Conservation (phyloP, 1,140 invertebrate genomes). For the Tribolium madens region DNA sequence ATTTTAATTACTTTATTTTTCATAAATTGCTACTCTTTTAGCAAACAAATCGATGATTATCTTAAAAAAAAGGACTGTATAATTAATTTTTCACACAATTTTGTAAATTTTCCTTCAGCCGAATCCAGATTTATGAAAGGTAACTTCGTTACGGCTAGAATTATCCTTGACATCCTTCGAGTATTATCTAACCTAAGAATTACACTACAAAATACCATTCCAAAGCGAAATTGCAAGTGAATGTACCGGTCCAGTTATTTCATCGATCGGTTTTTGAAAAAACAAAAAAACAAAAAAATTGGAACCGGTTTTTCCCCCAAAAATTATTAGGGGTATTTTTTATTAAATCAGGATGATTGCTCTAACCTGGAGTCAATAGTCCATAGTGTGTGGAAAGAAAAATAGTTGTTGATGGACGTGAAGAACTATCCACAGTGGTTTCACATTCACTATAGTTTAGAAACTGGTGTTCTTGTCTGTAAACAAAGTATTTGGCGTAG, state of each 20-base stretch:
- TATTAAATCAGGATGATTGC: not conserved
- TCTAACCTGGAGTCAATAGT: conserved; percentile 5
- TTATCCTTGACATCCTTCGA: conserved; percentile 22
- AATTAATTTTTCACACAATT: too few species aligned
- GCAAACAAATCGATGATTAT: too few species aligned
- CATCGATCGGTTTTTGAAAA: conserved; percentile 7
- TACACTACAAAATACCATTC: conserved; percentile 12
- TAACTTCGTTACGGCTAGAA: not conserved
- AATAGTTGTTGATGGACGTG: not conserved
- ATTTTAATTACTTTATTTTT: too few species aligned
- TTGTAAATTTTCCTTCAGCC: too few species aligned
- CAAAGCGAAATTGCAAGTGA: conserved; percentile 21
- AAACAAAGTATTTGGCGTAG: conserved; percentile 40
- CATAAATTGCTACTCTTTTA: too few species aligned
- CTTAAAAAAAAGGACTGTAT: too few species aligned
- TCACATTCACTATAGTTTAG: conserved; percentile 20
- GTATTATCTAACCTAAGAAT: conserved; percentile 3
- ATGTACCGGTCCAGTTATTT: conserved; percentile 14
- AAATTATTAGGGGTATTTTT: too few species aligned
- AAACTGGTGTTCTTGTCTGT: conserved; percentile 12
- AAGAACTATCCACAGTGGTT: not conserved
- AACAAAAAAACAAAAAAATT: not conserved
- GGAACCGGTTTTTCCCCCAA: too few species aligned
- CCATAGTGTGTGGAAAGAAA: not conserved
- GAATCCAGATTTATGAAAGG: not conserved